Percentiles rank a stretch among this genome's conserved stretches.
Evolutionary conservation across 2,797 vertebrate species (phyloP).

Genomic region (Bucorvus abyssinicus): DNA sequence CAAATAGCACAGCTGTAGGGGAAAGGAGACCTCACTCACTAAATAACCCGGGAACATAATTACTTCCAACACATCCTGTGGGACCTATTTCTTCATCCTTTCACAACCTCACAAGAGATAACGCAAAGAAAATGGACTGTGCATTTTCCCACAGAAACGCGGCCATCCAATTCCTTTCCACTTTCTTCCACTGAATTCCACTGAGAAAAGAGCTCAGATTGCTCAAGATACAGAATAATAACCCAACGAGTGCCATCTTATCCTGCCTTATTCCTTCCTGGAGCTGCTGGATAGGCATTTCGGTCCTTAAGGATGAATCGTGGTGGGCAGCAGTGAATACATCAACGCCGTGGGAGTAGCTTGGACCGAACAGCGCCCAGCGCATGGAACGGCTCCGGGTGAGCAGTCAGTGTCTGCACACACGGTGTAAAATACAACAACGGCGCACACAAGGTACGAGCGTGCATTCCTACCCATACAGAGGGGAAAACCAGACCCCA

Average conservation of each 20-base stretch:
- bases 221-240: neutral
- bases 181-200: neutral
- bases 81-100: neutral
- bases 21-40: neutral
- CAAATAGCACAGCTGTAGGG: neutral
- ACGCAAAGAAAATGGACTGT: neutral
- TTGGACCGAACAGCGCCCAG: neutral
- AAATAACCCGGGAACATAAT: neutral
- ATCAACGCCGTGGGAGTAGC: fast-evolving
- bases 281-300: neutral
- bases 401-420: fast-evolving
- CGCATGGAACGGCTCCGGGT: neutral
- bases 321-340: neutral
- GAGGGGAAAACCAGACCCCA: neutral
- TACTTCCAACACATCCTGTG: neutral
- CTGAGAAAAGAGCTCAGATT: neutral
- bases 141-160: neutral
- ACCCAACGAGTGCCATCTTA: neutral
- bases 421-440: fast-evolving
- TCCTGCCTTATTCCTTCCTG: neutral
- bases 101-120: neutral
- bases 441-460: fast-evolving
- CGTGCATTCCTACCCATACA: neutral
- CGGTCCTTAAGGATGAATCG: neutral
- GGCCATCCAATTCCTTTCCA: neutral